Evolutionary conservation across 2,797 vertebrate species (phyloP).

Genomic region (Anguilla anguilla): DNA sequence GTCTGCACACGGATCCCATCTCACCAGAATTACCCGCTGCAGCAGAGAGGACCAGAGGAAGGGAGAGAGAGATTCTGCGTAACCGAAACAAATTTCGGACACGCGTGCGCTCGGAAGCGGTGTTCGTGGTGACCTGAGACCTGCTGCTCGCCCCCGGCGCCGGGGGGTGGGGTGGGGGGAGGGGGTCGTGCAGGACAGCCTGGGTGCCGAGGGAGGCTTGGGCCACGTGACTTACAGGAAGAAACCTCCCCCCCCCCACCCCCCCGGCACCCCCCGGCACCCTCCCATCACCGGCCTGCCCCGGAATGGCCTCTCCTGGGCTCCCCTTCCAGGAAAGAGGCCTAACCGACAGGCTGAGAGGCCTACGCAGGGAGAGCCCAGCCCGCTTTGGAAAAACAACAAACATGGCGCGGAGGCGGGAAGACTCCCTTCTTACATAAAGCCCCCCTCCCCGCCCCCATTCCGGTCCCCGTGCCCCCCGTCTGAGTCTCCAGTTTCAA

Average conservation of each 20-base stretch:
- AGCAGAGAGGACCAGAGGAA: not conserved
- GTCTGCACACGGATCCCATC: not conserved
- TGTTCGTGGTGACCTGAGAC: not conserved
- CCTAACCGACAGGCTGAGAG: conserved; percentile 41
- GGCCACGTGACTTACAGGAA: conserved; percentile 36
- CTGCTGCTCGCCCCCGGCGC: not conserved
- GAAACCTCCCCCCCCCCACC: conserved; percentile 11
- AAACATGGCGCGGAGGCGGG: conserved; percentile 21
- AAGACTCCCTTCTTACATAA: conserved; percentile 31
- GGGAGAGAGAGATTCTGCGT: not conserved
- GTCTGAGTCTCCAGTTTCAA: not conserved
- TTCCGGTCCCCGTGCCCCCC: too few relatives aligned
- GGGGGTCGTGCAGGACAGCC: conserved; percentile 17
- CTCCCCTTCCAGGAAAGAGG: conserved; percentile 43
- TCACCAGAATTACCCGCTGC: not conserved
- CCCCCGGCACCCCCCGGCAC: not conserved
- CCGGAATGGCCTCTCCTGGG: conserved; percentile 38
- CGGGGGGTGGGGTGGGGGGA: not conserved
- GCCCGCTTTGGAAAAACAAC: conserved; percentile 29
- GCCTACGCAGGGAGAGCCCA: conserved; percentile 27
- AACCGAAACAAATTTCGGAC: not conserved
- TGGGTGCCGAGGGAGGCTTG: not conserved
- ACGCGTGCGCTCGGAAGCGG: not conserved
- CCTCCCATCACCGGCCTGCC: conserved; percentile 26
- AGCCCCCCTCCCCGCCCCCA: not conserved